These are phyloP conservation scores for Drosophila santomea DNA, from an alignment of 1,140 invertebrate genomes.

Conservation along the genomic window DNA sequence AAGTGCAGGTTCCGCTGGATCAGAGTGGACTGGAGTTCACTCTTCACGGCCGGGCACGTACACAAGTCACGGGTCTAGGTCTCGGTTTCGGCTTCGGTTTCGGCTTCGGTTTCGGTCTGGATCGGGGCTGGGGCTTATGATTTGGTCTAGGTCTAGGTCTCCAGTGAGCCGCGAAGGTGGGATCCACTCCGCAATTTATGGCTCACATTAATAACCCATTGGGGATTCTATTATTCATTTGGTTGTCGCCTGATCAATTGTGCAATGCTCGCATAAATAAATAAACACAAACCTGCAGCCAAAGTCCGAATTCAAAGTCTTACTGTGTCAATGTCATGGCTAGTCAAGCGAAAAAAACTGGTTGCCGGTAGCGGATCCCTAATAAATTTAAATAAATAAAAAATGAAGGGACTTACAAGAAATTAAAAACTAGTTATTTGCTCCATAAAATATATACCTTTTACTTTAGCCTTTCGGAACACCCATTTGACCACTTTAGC, in stretches of 20 bases:
- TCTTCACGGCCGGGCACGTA: conserved; percentile 35
- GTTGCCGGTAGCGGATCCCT: conserved; percentile 14
- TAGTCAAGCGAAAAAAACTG: conserved; percentile 53
- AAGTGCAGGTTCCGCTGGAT: conserved; percentile 30
- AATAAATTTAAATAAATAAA: background rate
- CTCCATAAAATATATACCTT: too few relatives aligned
- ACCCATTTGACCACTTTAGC: too few relatives aligned
- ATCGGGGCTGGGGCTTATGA: conserved; percentile 11
- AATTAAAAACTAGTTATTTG: too few relatives aligned
- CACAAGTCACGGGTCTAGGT: conserved; percentile 28
- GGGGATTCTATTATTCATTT: conserved; percentile 43
- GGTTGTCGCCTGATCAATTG: conserved; percentile 52
- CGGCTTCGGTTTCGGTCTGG: background rate
- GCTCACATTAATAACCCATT: conserved; percentile 20
- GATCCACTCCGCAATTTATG: conserved; percentile 39
- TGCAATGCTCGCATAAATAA: conserved; percentile 72
- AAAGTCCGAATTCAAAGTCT: conserved; percentile 39
- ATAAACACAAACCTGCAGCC: conserved; percentile 43
- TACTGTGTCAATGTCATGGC: conserved; percentile 77
- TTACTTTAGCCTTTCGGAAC: too few relatives aligned
- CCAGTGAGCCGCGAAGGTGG: conserved; percentile 57
- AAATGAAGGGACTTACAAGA: background rate
- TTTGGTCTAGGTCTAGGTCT: conserved; percentile 51
- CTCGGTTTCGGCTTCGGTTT: conserved; percentile 1
- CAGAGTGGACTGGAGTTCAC: conserved; percentile 53